phyloP scores from a whole-genome alignment of 2,797 vertebrate genomes.

The Coreius guichenoti region DNA sequence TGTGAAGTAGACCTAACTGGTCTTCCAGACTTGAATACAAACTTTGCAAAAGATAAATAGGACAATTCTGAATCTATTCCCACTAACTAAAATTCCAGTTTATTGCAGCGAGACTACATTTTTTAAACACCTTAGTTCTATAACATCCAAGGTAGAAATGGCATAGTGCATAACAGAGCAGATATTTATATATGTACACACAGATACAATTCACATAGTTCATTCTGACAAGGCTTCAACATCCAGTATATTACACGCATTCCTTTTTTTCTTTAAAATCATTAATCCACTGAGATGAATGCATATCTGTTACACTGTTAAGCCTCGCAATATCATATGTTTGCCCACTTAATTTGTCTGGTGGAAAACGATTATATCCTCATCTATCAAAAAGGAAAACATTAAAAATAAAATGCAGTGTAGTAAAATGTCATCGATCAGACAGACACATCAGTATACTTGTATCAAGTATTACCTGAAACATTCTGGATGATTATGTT shows the following conservation, averaged over 20 bases:
- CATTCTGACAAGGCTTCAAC: conserved; percentile 46
- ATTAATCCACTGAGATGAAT: conserved; percentile 51
- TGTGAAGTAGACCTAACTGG: conserved; percentile 45
- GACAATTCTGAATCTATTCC: conserved; percentile 51
- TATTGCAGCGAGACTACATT: conserved; percentile 61
- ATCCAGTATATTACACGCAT: conserved; percentile 44
- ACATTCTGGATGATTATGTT: conserved; percentile 32
- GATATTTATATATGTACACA: conserved; percentile 61
- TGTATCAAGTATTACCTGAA: conserved; percentile 45
- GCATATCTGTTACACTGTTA: conserved; percentile 20
- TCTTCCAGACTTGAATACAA: conserved; percentile 52
- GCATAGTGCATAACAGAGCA: conserved; percentile 61
- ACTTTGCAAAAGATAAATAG: conserved; percentile 61
- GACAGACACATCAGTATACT: conserved; percentile 29
- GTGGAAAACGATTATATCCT: conserved; percentile 13
- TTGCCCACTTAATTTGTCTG: conserved; percentile 25
- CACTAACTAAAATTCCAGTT: conserved; percentile 63
- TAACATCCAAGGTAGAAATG: conserved; percentile 58
- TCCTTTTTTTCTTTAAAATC: conserved; percentile 26
- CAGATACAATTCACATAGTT: conserved; percentile 53
- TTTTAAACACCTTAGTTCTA: conserved; percentile 58
- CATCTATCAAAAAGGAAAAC: conserved; percentile 1
- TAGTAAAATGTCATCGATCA: conserved; percentile 23
- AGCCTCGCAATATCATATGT: conserved; percentile 21
- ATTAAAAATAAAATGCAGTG: conserved; percentile 25